Conservation (phyloP, 2,113 vertebrate species). For the Antechinus flavipes region DNA sequence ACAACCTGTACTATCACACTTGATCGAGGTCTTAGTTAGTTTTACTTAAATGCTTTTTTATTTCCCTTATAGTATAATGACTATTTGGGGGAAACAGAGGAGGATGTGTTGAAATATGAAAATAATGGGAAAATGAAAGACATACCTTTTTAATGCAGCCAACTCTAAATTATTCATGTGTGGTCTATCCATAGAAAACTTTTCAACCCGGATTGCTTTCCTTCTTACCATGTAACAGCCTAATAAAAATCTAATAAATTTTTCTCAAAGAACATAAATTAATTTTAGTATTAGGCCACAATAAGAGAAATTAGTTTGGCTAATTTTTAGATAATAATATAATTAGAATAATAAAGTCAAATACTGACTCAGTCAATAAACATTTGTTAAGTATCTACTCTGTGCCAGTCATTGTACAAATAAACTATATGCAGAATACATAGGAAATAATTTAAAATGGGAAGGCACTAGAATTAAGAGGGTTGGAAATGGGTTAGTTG, state of each 20-base stretch:
- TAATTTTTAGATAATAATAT: constrained; percentile 6
- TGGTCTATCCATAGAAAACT: not conserved
- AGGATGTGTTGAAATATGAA: not conserved
- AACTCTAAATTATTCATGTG: not conserved
- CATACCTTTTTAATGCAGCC: not conserved
- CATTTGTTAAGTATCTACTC: not conserved
- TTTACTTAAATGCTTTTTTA: not conserved
- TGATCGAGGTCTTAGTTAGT: not conserved
- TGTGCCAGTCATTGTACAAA: not conserved
- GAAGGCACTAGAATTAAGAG: not conserved
- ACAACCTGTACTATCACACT: not conserved
- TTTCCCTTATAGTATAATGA: not conserved
- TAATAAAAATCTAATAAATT: not conserved
- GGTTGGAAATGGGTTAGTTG: not conserved
- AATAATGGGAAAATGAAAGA: not conserved
- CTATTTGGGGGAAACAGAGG: not conserved
- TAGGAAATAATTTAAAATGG: not conserved
- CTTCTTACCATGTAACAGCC: not conserved
- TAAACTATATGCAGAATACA: not conserved
- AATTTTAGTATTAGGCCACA: constrained; percentile 24
- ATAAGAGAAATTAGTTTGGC: not conserved
- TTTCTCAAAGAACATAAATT: not conserved
- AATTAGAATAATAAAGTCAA: constrained; percentile 5
- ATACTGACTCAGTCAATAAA: not conserved
- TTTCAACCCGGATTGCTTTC: not conserved